Percentiles rank a stretch among this genome's conserved stretches.
phyloP scores from a whole-genome alignment of 2,797 vertebrate genomes.

The Etheostoma perlongum region DNA sequence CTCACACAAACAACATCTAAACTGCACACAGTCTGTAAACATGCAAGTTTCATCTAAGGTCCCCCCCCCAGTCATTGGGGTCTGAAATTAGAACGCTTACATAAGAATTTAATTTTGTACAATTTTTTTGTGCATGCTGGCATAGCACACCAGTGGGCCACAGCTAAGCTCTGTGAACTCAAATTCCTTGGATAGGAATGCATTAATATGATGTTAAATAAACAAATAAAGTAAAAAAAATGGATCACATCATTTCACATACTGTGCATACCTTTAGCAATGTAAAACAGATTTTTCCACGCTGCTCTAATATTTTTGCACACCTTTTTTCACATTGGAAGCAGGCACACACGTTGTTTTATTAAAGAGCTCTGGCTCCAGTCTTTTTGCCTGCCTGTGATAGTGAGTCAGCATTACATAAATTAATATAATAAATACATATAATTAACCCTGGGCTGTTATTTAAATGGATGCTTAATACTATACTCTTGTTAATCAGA shows the following conservation, averaged over 20 bases:
- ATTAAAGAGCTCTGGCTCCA: not conserved
- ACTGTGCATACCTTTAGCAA: not conserved
- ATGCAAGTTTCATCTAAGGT: not conserved
- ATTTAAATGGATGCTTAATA: constrained; percentile 12
- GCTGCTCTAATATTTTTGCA: not conserved
- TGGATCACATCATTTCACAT: not conserved
- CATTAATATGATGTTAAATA: not conserved
- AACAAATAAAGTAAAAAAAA: not conserved
- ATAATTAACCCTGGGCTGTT: constrained; percentile 27
- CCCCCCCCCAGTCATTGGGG: constrained; percentile 6
- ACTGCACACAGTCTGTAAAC: not conserved
- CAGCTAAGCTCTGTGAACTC: constrained; percentile 7
- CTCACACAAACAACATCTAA: not conserved
- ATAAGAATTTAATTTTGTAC: constrained; percentile 31
- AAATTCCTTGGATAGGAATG: not conserved
- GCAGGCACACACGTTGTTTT: not conserved
- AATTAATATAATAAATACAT: constrained; percentile 5
- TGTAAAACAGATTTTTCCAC: not conserved
- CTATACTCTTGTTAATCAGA: constrained; percentile 15
- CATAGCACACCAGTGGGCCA: constrained; percentile 10
- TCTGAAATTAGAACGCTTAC: constrained; percentile 52
- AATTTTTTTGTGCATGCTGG: constrained; percentile 32
- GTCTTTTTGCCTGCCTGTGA: not conserved
- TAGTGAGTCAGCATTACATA: not conserved
- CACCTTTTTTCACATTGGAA: not conserved